Base-by-base conservation (phyloP, 1,140 invertebrate genomes). In the Dendroctonus ponderosae region DNA sequence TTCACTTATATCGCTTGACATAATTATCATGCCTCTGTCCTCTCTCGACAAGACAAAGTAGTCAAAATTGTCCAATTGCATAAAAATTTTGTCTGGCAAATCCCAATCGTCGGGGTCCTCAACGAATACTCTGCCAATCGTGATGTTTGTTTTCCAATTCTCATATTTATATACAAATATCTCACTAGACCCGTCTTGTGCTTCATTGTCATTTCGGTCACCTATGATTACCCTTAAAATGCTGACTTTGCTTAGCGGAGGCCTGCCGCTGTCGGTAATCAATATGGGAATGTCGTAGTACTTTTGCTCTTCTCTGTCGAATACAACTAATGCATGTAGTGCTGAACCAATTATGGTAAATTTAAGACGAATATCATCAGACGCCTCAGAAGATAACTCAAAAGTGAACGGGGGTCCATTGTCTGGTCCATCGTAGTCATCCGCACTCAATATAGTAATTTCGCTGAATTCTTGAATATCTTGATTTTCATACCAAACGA, bases 21-120 rank as follows among this genome's bases (percentile, higher is more conserved):
- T 89, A 0, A 87, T 93, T 42, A 97, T 93, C 86, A 91, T 91
- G 5, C 94, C 94, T 6, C 85, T 89, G 56, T 85, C 82, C 6
- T 68, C 53, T 11, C 79, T 73, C 72, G 92, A 84, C 0, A 95
- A 80, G 5, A 82, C 78, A 76, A 93, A 94, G 61, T 86, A 81
- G 0, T 85, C 79, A 68, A 79, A 71, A 2, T 76, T 74, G 41
- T 76, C 73, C 42, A 79, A 78, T 90, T 90, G 92, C 8, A 79
- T 78, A 71, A 96, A 98, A 2, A 81, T 76, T 80, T 98, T 98
- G 75, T 97, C 93, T 0, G 86, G 85, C 48, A 95, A 79, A 80
- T 98, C 95, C 93, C 94, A 97, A 76, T 97, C 95, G 76, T 98
- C 95, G 0, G 86, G 82, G 80, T 98, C 95, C 39, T 91, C 85